Conservation (phyloP, 2,888 invertebrate genomes). For the Cephus nigrinus region DNA sequence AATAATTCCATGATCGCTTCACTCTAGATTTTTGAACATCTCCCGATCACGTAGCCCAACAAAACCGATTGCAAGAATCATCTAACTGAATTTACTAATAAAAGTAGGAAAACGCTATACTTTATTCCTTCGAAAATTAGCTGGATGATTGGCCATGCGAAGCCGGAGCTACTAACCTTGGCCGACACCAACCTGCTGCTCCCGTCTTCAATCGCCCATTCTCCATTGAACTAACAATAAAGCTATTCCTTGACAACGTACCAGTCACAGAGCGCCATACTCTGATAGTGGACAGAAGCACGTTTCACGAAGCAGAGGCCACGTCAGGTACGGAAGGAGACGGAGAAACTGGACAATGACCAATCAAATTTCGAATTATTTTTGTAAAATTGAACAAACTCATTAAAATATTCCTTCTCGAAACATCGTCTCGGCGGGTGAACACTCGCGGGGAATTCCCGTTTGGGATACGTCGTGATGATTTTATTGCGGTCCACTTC, state of each 20-base stretch:
- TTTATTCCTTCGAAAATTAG: slow-evolving; percentile 10
- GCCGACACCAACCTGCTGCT: not conserved
- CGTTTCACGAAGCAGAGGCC: not conserved
- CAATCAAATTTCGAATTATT: not conserved
- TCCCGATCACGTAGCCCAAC: slow-evolving; percentile 17
- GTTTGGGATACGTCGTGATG: not conserved
- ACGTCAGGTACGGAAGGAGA: not conserved
- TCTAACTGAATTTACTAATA: slow-evolving; percentile 16
- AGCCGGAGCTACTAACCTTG: slow-evolving; percentile 9
- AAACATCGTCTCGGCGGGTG: not conserved
- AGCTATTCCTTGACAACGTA: not conserved
- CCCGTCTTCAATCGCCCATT: not conserved
- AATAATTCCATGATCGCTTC: not conserved
- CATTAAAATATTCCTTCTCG: not conserved
- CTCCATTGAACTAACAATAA: not conserved
- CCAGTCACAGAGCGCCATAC: not conserved
- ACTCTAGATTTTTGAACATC: not conserved
- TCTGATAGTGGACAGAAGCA: not conserved
- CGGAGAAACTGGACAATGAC: not conserved
- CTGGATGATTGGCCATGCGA: slow-evolving; percentile 17
- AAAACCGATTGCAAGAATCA: slow-evolving; percentile 14
- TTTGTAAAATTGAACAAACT: not conserved
- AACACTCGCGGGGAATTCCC: not conserved
- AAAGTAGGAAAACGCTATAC: slow-evolving; percentile 8
- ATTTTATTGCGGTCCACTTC: not conserved